Evolutionary conservation across 2,888 invertebrate genomes (phyloP), one percentile per base, ranked within the genome.

Genomic region (Eledone cirrhosa): DNA sequence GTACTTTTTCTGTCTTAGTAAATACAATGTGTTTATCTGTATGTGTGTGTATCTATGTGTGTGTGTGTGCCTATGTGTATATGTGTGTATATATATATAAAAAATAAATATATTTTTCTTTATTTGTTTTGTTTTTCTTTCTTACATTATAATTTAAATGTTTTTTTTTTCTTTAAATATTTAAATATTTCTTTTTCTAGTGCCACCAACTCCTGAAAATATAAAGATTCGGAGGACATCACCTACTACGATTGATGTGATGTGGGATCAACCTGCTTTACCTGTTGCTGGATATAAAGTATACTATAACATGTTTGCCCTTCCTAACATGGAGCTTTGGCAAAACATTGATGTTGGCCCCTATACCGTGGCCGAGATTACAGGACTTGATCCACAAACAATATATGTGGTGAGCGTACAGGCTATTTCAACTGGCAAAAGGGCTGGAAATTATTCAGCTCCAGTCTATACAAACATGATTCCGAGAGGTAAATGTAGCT

Each of bases 191-290:
- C 72, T 72, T 48, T 24, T 84, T 83, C 95, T 97, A 89, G 97
- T 97, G 88, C 96, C 97, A 22, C 94, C 98, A 84, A 96, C 97
- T 0, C 98, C 98, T 0, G 95, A 96, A 94, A 94, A 95, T 78
- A 96, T 98, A 0, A 94, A 95, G 91, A 97, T 97, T 14, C 95
- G 96, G n/a, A 97, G 98, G 1, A 97, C 97, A 0, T 96, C 97
- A 0, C 96, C 96, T 87, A 95, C 96, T 27, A 95, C 96, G 77
- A 95, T 98, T 0, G 97, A 97, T 92, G 97, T 91, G 24, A 87
- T 89, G 77, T 92, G 91, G 91, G 88, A 87, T 67, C 74, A 93
- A 95, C 84, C 95, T 94, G 83, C 85, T 48, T 84, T 85, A 78
- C 83, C 88, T 3, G 89, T 90, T n/a, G 84, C 86, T 0, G 89